Conservation (phyloP, 2,888 invertebrate species). For the Thereva nobilitata region DNA sequence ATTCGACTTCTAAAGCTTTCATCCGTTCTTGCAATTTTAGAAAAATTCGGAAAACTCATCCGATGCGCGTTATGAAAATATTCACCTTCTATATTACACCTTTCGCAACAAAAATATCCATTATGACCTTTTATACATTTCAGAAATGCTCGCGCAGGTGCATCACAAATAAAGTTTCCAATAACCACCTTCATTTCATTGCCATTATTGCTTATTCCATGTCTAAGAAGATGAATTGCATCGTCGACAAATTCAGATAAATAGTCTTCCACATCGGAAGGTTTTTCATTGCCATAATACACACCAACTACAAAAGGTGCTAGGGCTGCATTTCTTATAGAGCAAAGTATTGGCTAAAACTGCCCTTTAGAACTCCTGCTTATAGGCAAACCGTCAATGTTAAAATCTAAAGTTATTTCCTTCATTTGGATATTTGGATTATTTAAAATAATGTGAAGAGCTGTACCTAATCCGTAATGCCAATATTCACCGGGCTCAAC, state of each 20-base stretch:
- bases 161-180: constrained; percentile 25
- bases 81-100: constrained; percentile 23
- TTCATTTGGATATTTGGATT: not conserved
- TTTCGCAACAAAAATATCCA: constrained; percentile 24
- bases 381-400: constrained; percentile 25
- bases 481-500: constrained; percentile 21
- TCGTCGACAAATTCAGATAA: constrained; percentile 15
- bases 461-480: constrained; percentile 13
- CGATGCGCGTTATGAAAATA: constrained; percentile 8
- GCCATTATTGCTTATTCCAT: not conserved
- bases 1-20: not conserved
- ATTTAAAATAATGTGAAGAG: not conserved
- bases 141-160: constrained; percentile 14
- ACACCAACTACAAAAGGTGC: constrained; percentile 20
- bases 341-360: constrained; percentile 28
- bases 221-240: not conserved
- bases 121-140: constrained; percentile 23
- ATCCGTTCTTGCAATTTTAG: constrained; percentile 4
- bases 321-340: not conserved
- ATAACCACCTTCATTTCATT: not conserved
- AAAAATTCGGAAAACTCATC: constrained; percentile 1
- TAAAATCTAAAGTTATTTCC: constrained; percentile 17
- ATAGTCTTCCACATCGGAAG: not conserved
- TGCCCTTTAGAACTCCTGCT: constrained; percentile 20
- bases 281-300: constrained; percentile 23